These are phyloP conservation scores for Cyclina sinensis DNA, from an alignment of 1,140 invertebrate genomes.

Conservation along the genomic window DNA sequence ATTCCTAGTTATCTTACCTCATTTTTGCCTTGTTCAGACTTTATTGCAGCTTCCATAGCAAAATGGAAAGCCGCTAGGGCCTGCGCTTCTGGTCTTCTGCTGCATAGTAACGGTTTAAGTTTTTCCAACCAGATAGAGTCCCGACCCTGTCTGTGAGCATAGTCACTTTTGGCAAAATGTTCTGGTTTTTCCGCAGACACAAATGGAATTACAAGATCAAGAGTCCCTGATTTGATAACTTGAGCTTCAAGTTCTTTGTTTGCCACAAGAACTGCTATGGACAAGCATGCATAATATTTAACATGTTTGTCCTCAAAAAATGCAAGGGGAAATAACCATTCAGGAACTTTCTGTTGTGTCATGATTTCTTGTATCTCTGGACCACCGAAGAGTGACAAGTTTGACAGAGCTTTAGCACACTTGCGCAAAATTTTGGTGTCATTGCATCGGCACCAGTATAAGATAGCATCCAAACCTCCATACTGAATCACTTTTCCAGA, in stretches of 20 bases:
- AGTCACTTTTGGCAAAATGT: conserved; percentile 95
- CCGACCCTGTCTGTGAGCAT: conserved; percentile 97
- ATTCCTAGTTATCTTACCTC: conserved; percentile 89
- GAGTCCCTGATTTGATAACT: conserved; percentile 97
- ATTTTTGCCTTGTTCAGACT: conserved; percentile 97
- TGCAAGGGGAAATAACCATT: conserved; percentile 99
- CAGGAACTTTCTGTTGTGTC: conserved; percentile 95
- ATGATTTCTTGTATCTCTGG: conserved; percentile 99
- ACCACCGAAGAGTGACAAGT: conserved; percentile 98
- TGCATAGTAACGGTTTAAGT: conserved; percentile 97
- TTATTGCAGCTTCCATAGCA: conserved; percentile 99
- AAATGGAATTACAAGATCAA: conserved; percentile 98
- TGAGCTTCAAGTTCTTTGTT: conserved; percentile 99
- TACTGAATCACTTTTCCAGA: conserved; percentile 89
- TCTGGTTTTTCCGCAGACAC: conserved; percentile 97
- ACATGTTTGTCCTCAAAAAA: conserved; percentile 97
- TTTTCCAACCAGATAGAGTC: conserved; percentile 98
- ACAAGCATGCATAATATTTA: conserved; percentile 99
- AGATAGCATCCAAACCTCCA: conserved; percentile 90
- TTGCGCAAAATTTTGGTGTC: conserved; percentile 95
- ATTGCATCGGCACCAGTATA: conserved; percentile 97
- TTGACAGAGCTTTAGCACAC: conserved; percentile 98
- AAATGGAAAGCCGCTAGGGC: conserved; percentile 99
- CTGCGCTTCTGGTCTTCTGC: conserved; percentile 97
- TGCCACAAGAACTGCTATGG: conserved; percentile 98